phyloP scores from a whole-genome alignment of 2,888 invertebrate species.

The Epinotia brunnichana region DNA sequence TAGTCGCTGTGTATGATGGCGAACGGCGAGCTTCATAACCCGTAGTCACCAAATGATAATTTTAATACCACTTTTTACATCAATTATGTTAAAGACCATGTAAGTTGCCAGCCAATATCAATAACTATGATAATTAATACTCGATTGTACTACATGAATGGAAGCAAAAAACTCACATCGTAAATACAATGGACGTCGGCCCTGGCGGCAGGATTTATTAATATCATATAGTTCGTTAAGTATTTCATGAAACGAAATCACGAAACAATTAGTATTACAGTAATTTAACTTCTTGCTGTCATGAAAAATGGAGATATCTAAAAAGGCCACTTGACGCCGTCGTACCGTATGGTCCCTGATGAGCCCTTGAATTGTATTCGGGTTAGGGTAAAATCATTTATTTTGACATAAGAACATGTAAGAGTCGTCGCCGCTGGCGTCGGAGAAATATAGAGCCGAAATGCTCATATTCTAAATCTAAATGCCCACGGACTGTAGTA shows the following conservation, averaged over 20 bases:
- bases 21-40: neutral
- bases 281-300: neutral
- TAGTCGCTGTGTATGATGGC: too few relatives aligned
- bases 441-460: too few relatives aligned
- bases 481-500: neutral
- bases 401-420: too few relatives aligned
- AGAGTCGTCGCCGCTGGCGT: too few relatives aligned
- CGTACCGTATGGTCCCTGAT: too few relatives aligned
- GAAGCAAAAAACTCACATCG: constrained; percentile 54
- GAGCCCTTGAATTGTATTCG: too few relatives aligned
- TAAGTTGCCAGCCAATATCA: constrained; percentile 24
- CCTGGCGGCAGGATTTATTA: constrained; percentile 56
- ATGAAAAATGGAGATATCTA: neutral
- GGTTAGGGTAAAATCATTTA: too few relatives aligned
- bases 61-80: constrained; percentile 19
- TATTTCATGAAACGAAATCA: constrained; percentile 48
- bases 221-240: constrained; percentile 55
- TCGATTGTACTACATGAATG: constrained; percentile 49
- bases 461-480: too few relatives aligned
- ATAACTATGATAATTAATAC: constrained; percentile 40
- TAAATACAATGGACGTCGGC: constrained; percentile 54
- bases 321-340: neutral
- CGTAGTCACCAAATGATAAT: neutral
- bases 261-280: neutral
- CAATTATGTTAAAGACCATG: constrained; percentile 9